Evolutionary conservation across 2,113 vertebrate genomes (phyloP).

Genomic region (Arizona elegans): DNA sequence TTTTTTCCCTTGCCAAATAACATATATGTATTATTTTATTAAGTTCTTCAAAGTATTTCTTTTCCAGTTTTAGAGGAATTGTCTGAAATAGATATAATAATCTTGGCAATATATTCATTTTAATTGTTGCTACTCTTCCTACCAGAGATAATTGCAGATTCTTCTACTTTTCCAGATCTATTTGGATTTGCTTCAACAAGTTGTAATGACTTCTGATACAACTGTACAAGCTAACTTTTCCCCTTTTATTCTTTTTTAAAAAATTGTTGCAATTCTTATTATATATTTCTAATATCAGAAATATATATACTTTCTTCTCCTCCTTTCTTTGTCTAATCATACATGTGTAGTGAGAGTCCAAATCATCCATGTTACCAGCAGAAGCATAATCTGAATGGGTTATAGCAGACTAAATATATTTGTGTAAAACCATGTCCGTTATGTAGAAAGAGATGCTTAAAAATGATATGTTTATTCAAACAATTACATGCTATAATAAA

Average conservation of each 20-base stretch:
- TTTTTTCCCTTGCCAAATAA: no score
- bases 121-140: no score
- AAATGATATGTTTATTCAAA: neutral
- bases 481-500: neutral
- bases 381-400: neutral
- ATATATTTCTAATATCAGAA: neutral
- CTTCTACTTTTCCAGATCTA: no score
- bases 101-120: no score
- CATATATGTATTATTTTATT: no score
- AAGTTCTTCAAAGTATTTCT: no score
- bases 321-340: neutral
- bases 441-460: neutral
- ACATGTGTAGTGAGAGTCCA: neutral
- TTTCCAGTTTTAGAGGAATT: no score
- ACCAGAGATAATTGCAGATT: no score
- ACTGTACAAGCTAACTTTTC: conserved; percentile 33
- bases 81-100: no score
- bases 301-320: neutral
- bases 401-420: neutral
- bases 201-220: conserved; percentile 53
- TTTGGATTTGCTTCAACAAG: neutral
- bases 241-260: neutral
- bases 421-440: neutral
- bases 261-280: neutral
- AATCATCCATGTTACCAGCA: neutral